phyloP scores from a whole-genome alignment of 2,113 vertebrate species.

The Plestiodon gilberti region DNA sequence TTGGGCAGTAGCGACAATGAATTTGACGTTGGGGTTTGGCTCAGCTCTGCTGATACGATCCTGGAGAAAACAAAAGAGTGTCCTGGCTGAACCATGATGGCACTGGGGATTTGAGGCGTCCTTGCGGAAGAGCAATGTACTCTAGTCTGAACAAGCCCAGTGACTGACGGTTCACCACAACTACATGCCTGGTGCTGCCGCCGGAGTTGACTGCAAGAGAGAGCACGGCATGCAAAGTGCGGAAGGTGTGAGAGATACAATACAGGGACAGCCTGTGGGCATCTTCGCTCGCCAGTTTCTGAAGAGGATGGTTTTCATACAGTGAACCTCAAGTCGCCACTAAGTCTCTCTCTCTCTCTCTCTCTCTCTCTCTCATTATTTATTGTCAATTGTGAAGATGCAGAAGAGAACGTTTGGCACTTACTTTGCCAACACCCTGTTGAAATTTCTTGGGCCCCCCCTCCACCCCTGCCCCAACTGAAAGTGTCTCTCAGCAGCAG shows the following conservation, averaged over 20 bases:
- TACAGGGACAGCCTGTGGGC: not conserved
- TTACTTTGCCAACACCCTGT: too few species aligned
- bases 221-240: not conserved
- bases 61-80: not conserved
- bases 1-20: not conserved
- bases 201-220: not conserved
- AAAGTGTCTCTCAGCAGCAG: too few species aligned
- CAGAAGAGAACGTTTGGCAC: too few species aligned
- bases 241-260: not conserved
- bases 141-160: not conserved
- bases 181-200: not conserved
- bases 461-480: too few species aligned
- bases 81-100: not conserved
- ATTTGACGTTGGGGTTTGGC: not conserved
- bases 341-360: too few species aligned
- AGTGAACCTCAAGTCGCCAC: too few species aligned
- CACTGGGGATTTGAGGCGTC: not conserved
- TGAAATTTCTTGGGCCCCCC: too few species aligned
- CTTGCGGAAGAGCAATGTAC: not conserved
- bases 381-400: too few species aligned
- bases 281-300: not conserved
- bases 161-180: not conserved
- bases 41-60: not conserved
- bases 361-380: too few species aligned
- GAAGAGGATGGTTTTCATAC: not conserved